These are phyloP conservation scores for Drusus annulatus DNA, from an alignment of 1,140 invertebrate species.

Conservation along the genomic window DNA sequence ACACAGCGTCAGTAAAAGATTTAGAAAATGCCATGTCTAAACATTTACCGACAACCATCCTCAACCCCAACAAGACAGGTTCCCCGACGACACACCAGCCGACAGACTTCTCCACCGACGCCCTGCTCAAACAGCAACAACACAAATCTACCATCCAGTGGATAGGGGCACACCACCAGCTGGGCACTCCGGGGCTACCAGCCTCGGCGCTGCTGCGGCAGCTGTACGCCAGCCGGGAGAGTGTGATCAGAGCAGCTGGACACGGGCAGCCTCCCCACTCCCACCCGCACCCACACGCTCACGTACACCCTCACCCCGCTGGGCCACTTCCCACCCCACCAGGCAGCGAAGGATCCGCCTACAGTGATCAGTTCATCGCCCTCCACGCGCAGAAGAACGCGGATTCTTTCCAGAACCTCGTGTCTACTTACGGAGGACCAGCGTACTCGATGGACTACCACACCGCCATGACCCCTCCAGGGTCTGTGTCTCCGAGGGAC, in stretches of 20 bases:
- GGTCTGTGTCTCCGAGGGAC: slow-evolving; percentile 93
- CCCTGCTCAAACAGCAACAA: slow-evolving; percentile 85
- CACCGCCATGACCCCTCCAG: slow-evolving; percentile 95
- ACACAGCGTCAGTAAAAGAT: slow-evolving; percentile 86
- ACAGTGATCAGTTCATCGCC: slow-evolving; percentile 81
- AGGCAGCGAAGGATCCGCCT: slow-evolving; percentile 85
- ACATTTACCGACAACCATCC: slow-evolving; percentile 82
- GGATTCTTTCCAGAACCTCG: slow-evolving; percentile 74
- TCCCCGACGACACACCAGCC: slow-evolving; percentile 77
- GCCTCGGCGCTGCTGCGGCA: slow-evolving; percentile 91
- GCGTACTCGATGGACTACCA: slow-evolving; percentile 86
- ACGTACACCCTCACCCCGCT: slow-evolving; percentile 61
- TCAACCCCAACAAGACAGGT: slow-evolving; percentile 72
- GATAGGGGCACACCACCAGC: slow-evolving; percentile 86
- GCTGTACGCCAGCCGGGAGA: slow-evolving; percentile 93
- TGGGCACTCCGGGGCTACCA: slow-evolving; percentile 72
- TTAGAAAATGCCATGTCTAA: slow-evolving; percentile 97
- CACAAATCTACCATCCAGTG: slow-evolving; percentile 93
- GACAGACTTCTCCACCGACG: slow-evolving; percentile 90
- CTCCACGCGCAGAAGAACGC: slow-evolving; percentile 71
- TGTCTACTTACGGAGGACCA: slow-evolving; percentile 70
- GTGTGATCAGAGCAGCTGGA: slow-evolving; percentile 85
- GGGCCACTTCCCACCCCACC: slow-evolving; percentile 90
- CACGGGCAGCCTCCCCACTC: slow-evolving; percentile 67
- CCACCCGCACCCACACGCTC: slow-evolving; percentile 64